Percentiles rank a stretch among this genome's conserved stretches.
These are phyloP conservation scores for Eudasyphora cyanicolor DNA, from an alignment of 2,888 invertebrate genomes.

Conservation along the genomic window DNA sequence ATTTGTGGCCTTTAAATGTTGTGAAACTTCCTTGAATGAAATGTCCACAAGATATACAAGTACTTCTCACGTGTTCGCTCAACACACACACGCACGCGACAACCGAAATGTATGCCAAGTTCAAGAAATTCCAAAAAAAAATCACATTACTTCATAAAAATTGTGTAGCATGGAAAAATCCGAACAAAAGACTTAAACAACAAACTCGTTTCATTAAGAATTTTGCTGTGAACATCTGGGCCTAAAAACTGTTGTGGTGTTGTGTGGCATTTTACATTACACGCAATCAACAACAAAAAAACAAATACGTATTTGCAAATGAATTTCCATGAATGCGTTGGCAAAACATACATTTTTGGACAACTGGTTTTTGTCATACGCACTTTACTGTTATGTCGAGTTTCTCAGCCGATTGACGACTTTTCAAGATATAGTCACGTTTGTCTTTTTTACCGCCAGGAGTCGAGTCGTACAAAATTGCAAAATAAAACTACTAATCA, in stretches of 20 bases:
- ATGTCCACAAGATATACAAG: too few relatives aligned
- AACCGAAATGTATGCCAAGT: slow-evolving; percentile 52
- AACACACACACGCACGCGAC: too few relatives aligned
- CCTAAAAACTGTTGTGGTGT: background rate
- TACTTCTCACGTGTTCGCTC: background rate
- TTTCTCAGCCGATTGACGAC: background rate
- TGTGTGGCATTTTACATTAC: background rate
- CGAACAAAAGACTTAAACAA: slow-evolving; percentile 50
- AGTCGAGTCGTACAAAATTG: slow-evolving; percentile 25
- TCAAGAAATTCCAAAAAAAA: slow-evolving; percentile 8
- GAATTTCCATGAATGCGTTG: slow-evolving; percentile 31
- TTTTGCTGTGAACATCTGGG: background rate
- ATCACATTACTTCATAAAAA: slow-evolving; percentile 5
- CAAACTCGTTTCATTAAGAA: slow-evolving; percentile 54
- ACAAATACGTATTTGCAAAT: slow-evolving; percentile 16
- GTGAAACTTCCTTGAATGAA: background rate
- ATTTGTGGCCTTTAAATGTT: background rate
- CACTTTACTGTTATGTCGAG: slow-evolving; percentile 57
- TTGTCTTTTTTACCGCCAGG: slow-evolving; percentile 29
- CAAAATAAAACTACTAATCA: slow-evolving; percentile 9
- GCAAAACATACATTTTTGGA: slow-evolving; percentile 36
- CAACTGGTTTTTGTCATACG: slow-evolving; percentile 55
- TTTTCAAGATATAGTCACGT: background rate
- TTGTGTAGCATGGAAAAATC: background rate
- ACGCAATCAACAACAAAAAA: slow-evolving; percentile 15